phyloP scores from a whole-genome alignment of 2,113 vertebrate genomes.

The Geothlypis trichas region DNA sequence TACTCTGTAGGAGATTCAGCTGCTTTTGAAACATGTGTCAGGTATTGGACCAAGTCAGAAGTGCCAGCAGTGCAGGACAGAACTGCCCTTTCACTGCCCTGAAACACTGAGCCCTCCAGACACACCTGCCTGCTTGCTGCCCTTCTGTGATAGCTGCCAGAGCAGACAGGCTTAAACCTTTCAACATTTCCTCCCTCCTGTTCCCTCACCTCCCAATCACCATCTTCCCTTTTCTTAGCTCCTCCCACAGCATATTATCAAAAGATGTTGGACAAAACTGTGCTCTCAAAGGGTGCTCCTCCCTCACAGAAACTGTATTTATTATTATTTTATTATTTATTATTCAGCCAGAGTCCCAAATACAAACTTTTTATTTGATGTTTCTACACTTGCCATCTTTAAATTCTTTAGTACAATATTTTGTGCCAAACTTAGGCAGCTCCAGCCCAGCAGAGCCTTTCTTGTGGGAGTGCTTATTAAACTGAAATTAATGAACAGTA shows the following conservation, averaged over 20 bases:
- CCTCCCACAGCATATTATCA: background rate
- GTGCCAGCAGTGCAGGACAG: background rate
- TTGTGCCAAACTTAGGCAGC: background rate
- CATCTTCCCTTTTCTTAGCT: background rate
- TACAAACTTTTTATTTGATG: background rate
- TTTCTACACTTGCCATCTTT: background rate
- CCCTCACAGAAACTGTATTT: background rate
- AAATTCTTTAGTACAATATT: background rate
- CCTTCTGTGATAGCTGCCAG: background rate
- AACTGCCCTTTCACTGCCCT: background rate
- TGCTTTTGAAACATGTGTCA: background rate
- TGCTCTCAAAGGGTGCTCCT: background rate
- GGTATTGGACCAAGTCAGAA: background rate
- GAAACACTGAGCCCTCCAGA: background rate
- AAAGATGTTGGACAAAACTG: background rate
- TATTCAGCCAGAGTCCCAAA: background rate
- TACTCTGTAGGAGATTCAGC: background rate
- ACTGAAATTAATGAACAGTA: background rate
- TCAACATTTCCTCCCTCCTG: background rate
- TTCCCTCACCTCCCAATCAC: accelerated
- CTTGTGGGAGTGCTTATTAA: background rate
- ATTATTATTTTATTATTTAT: background rate
- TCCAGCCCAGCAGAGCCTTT: background rate
- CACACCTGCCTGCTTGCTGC: background rate
- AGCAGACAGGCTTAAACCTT: background rate